phyloP scores from a whole-genome alignment of 35 echinoderm and acorn worm species.

The Holothuria glaberrima region DNA sequence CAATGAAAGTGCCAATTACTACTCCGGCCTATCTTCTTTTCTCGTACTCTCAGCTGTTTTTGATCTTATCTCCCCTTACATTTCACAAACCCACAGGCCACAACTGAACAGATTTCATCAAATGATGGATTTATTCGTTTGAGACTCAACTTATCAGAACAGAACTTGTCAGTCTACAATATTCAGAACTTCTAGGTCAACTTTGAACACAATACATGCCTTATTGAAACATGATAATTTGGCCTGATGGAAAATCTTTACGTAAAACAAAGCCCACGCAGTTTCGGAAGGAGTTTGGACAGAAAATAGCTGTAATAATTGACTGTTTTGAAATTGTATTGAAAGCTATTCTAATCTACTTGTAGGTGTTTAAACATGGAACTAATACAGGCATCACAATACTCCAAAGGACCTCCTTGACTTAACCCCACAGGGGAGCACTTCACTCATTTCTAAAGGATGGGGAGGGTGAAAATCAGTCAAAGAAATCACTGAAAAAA shows the following conservation, averaged over 20 bases:
- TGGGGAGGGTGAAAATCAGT: constrained; percentile 47
- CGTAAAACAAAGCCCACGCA: constrained; percentile 30
- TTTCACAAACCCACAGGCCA: constrained; percentile 32
- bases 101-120: constrained; percentile 42
- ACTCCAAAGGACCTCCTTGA: constrained; percentile 58
- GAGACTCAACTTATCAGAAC: constrained; percentile 42
- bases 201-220: constrained; percentile 25
- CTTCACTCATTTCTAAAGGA: constrained; percentile 33
- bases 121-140: constrained; percentile 61
- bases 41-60: constrained; percentile 9
- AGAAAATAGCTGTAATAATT: constrained; percentile 49
- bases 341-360: constrained; percentile 58
- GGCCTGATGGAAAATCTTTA: constrained; percentile 52
- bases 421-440: constrained; percentile 19
- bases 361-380: neutral
- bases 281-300: constrained; percentile 51
- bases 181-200: neutral
- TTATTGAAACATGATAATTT: constrained; percentile 41
- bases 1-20: constrained; percentile 54
- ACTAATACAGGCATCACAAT: too few species aligned
- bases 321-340: constrained; percentile 74
- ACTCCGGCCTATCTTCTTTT: constrained; percentile 35
- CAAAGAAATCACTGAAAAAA: constrained; percentile 33
- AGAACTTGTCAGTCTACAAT: constrained; percentile 10
- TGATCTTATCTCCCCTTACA: constrained; percentile 37